A percentile compares a stretch with the other conserved stretches of the same genome.
Evolutionary conservation across 1,140 invertebrate species (phyloP).

Genomic region (Andricus grossulariae): DNA sequence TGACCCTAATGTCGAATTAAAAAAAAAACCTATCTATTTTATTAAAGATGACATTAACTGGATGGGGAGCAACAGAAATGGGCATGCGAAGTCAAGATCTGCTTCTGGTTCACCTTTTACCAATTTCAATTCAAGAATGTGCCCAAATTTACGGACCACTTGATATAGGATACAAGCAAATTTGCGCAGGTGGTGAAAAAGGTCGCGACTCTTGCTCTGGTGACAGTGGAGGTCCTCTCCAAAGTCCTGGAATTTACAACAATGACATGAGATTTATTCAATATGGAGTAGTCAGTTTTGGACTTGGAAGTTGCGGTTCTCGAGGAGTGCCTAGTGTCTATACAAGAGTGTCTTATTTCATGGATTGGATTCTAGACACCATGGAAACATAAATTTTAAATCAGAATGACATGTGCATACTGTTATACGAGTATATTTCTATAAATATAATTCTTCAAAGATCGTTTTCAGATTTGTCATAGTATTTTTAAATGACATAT

Average conservation of each 20-base stretch:
- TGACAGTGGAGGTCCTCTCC: constrained; percentile 76
- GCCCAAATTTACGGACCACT: constrained; percentile 63
- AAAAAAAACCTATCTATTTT: neutral
- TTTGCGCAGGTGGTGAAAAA: constrained; percentile 78
- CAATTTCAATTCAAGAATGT: constrained; percentile 71
- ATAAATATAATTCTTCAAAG: too few relatives aligned
- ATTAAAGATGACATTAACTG: constrained; percentile 70
- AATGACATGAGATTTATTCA: constrained; percentile 61
- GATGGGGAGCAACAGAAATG: constrained; percentile 78
- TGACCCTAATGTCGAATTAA: neutral
- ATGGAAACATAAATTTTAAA: constrained; percentile 57
- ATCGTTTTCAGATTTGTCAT: too few relatives aligned
- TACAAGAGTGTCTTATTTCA: constrained; percentile 77
- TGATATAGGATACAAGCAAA: constrained; percentile 70
- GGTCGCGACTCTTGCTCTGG: constrained; percentile 69
- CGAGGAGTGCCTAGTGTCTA: constrained; percentile 79
- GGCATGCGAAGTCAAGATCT: constrained; percentile 69
- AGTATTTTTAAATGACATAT: too few relatives aligned
- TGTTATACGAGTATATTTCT: too few relatives aligned
- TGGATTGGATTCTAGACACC: constrained; percentile 80
- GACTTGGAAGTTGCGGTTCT: constrained; percentile 70
- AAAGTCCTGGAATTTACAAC: constrained; percentile 51
- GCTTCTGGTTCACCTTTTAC: constrained; percentile 73
- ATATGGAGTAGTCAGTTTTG: constrained; percentile 76
- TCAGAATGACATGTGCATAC: neutral